phyloP scores from a whole-genome alignment of 2,797 vertebrate genomes.

The Phataginus tricuspis region DNA sequence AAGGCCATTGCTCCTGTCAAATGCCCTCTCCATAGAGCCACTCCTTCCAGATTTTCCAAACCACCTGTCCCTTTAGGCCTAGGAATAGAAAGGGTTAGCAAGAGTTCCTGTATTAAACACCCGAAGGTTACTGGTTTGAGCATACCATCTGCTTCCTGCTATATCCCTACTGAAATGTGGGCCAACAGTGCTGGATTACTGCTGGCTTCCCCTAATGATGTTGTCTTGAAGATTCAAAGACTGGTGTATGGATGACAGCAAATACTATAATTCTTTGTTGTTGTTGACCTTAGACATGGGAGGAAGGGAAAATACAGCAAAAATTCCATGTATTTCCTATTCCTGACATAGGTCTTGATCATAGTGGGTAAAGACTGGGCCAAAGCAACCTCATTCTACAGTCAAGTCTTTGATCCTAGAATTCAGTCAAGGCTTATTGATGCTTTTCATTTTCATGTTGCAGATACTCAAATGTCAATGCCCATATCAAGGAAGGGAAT shows the following conservation, averaged over 20 bases:
- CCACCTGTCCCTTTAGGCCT: not conserved
- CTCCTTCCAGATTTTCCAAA: not conserved
- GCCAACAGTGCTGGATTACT: not conserved
- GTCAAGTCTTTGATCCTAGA: constrained; percentile 48
- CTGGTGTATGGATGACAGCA: not conserved
- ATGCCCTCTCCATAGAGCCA: not conserved
- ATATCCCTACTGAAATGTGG: not conserved
- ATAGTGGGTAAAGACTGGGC: not conserved
- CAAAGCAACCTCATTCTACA: not conserved
- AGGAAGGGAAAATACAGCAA: not conserved
- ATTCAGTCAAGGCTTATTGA: not conserved
- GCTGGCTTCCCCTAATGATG: too few relatives aligned
- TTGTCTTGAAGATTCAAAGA: not conserved
- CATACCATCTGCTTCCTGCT: not conserved
- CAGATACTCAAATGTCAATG: constrained; percentile 29
- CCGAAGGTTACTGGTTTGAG: not conserved
- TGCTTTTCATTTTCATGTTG: constrained; percentile 34
- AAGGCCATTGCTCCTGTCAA: not conserved
- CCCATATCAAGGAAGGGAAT: constrained; percentile 1
- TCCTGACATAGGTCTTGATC: not conserved
- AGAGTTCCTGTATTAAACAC: not conserved
- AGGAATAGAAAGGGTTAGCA: not conserved
- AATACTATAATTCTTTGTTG: not conserved
- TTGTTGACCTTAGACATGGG: not conserved
- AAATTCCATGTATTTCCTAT: not conserved